Conservation (phyloP, 2,797 vertebrate species). For the Microtus californicus region DNA sequence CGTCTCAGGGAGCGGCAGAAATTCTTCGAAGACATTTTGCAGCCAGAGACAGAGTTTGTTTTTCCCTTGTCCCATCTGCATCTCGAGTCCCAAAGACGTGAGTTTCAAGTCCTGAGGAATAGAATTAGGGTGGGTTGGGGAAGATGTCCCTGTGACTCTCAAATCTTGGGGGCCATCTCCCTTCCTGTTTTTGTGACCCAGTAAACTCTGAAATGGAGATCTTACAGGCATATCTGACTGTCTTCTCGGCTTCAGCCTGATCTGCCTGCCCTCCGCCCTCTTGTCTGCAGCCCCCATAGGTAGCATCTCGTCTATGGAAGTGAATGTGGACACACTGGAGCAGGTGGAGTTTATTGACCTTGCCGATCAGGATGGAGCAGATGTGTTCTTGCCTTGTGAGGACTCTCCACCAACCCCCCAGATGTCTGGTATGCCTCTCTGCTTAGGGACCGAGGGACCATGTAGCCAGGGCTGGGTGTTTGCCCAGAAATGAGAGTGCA, state of each 20-base stretch:
- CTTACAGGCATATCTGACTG: background rate
- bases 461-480: background rate
- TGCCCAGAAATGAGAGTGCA: background rate
- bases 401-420: conserved; percentile 68
- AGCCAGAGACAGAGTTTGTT: conserved; percentile 94
- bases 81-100: conserved; percentile 94
- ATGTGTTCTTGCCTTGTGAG: conserved; percentile 94
- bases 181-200: conserved; percentile 5
- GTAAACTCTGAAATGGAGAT: background rate
- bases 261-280: background rate
- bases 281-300: conserved; percentile 92
- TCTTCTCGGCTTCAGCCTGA: background rate
- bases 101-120: conserved; percentile 78
- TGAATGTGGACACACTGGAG: conserved; percentile 97
- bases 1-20: conserved; percentile 93
- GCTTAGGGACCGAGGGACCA: background rate
- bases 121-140: background rate
- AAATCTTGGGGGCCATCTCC: background rate
- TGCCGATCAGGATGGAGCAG: conserved; percentile 95
- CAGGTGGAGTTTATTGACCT: conserved; percentile 96
- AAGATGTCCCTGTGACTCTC: background rate
- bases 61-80: conserved; percentile 93
- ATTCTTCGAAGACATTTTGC: conserved; percentile 96
- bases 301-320: conserved; percentile 98
- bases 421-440: conserved; percentile 63